Evolutionary conservation across 2,888 invertebrate genomes (phyloP).

Genomic region (Selenia dentaria): DNA sequence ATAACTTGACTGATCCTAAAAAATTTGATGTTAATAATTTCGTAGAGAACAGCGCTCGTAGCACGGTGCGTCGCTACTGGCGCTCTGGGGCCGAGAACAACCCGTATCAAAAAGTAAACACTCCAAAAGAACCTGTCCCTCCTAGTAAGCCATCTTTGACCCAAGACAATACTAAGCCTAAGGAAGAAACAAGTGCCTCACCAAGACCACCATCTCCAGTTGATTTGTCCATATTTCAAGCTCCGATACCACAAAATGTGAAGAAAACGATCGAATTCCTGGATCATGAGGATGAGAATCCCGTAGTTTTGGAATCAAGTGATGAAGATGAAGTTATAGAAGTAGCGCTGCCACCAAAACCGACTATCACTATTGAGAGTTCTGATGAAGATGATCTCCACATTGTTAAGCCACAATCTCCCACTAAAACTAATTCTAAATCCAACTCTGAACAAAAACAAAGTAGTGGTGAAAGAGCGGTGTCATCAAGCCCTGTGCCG

Average conservation of each 20-base stretch:
- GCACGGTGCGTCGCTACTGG: slow-evolving; percentile 72
- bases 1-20: slow-evolving; percentile 50
- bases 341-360: slow-evolving; percentile 73
- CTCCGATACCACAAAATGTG: slow-evolving; percentile 54
- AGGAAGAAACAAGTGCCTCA: slow-evolving; percentile 51
- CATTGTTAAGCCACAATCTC: slow-evolving; percentile 42
- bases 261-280: slow-evolving; percentile 65
- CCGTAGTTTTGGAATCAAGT: slow-evolving; percentile 65
- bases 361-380: slow-evolving; percentile 77
- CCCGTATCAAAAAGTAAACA: slow-evolving; percentile 56
- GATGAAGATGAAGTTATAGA: slow-evolving; percentile 80
- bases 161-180: slow-evolving; percentile 47
- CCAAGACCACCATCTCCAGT: slow-evolving; percentile 37
- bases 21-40: slow-evolving; percentile 40
- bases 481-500: slow-evolving; percentile 73
- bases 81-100: slow-evolving; percentile 55
- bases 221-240: slow-evolving; percentile 64
- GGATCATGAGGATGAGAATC: slow-evolving; percentile 51
- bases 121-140: slow-evolving; percentile 23
- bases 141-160: slow-evolving; percentile 27
- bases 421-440: slow-evolving; percentile 36
- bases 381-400: slow-evolving; percentile 74
- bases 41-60: slow-evolving; percentile 53
- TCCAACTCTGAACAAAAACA: slow-evolving; percentile 38
- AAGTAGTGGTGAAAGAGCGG: slow-evolving; percentile 48